Base-by-base conservation (phyloP, 2,888 invertebrate species). In the Leucania comma region DNA sequence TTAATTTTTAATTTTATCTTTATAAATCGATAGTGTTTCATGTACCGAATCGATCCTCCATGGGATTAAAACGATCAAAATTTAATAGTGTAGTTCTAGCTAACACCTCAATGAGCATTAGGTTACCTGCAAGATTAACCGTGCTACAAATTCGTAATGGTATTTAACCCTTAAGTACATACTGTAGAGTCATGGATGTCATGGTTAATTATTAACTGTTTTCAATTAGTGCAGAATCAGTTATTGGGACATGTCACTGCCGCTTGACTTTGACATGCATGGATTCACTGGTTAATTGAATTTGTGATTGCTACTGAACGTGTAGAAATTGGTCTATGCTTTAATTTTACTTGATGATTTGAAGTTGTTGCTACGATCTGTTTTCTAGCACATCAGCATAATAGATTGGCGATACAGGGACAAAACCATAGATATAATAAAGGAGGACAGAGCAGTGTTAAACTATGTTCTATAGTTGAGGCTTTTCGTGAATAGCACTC, bases 171-270 rank as follows among this genome's bases (percentile, higher is more conserved):
- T 35, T 66, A 24, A 26, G 17, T 54, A 35, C 17, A 20, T 29
- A 14, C 20, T 12, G 14, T 4, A 20, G 26, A 26, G 10, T 26
- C 17, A 29, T 24, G 5, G 38, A 42, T 59, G 24, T 32, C 17
- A 24, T n/a, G 17, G 29, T 71, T 72, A 42, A 26, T 68, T 35
- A 70, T 72, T 26, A 60, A 53, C 14, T 51, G 35, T 26, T 26
- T 53, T 20, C 26, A 61, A 70, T 72, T 72, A 70, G 53, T 46
- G 46, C 35, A 72, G 62, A 53, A 62, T 61, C 51, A 51, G 61
- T 46, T 46, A 72, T 35, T 53, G 53, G 35, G 35, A 24, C 35
- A 35, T 54, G 63, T 46, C 46, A 38, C 35, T 62, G 26, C 12
- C 22, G 22, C 46, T 22, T 38, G 53, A 26, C 26, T 17, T 58